Base-by-base conservation (phyloP, 2,888 invertebrate species). In the Rhimphoctona megacephalus region DNA sequence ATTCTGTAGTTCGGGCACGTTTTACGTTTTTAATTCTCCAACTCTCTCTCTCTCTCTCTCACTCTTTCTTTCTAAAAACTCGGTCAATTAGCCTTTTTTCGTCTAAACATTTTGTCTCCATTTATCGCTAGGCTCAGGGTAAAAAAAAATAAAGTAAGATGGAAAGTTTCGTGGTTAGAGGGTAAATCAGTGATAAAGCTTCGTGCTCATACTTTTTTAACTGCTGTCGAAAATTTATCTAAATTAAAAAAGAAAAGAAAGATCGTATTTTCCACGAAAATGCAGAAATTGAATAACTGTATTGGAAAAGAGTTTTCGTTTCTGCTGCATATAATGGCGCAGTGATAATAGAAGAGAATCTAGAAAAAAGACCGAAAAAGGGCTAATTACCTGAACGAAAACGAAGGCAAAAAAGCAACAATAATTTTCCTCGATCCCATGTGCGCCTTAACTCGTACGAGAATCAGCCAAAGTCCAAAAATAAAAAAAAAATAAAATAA, bases 331-430 rank as follows among this genome's bases (percentile, higher is more conserved):
- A 61, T 25, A 61, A 61, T 25, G 57, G 25, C 17, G 14, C 57
- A 17, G 57, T 14, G 30, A 30, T 5, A 25, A 61, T 61, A 61
- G 14, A 25, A 14, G 57, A 61, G 17, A 61, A 49, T 46, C 30
- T 17, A 4, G 3, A 43, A 30, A 72, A 72, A 25, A 25, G 25
- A 86, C 76, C 87, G 88, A 87, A 76, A 78, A 73, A 89, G 90
- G 89, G 90, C 88, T 90, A 90, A 89, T 73, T 81, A 72, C 46
- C 72, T 77, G 66, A 81, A 49, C 69, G n/a, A 67, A 72, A 73
- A 78, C 22, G 52, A 78, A 22, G 57, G 36, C 8, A 49, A 39
- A 66, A 39, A 67, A 49, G 9, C 22, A 73, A 36, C 17, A 54
- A 61, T 61, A 61, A 74, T 36, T 11, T 61, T 61, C 64, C 64